These are phyloP conservation scores for Leucophora obtusa DNA, from an alignment of 2,888 invertebrate species.

Conservation along the genomic window DNA sequence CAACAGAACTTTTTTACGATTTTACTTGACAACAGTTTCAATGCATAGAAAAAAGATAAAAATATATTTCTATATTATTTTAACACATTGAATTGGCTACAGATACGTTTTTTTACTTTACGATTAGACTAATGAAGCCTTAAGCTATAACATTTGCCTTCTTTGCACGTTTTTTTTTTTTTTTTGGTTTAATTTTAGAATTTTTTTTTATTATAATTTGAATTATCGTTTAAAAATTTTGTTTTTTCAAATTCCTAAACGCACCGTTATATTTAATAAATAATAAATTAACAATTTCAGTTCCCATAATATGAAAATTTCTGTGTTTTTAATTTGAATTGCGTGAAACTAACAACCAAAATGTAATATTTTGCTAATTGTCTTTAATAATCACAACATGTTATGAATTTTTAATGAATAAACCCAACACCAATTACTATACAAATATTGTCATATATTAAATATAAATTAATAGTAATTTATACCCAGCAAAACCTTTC, in stretches of 20 bases:
- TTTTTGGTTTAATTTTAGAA: too few species aligned
- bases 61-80: too few species aligned
- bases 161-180: too few species aligned
- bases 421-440: background rate
- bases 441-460: slow-evolving; percentile 19
- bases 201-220: too few species aligned
- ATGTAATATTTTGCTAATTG: slow-evolving; percentile 50
- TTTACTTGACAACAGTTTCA: too few species aligned
- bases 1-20: too few species aligned
- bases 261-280: background rate
- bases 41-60: too few species aligned
- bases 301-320: slow-evolving; percentile 30
- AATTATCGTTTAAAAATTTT: background rate
- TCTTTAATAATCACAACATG: slow-evolving; percentile 53
- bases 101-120: too few species aligned
- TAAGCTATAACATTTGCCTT: too few species aligned
- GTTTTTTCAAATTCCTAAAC: background rate
- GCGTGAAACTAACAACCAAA: slow-evolving; percentile 17
- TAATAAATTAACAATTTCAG: background rate
- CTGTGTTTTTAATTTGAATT: background rate
- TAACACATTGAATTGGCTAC: too few species aligned
- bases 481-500: too few species aligned
- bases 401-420: slow-evolving; percentile 32
- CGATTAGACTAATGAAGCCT: too few species aligned
- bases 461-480: slow-evolving; percentile 46